Conservation (phyloP, 1,140 invertebrate species). For the Micrasema longulum region DNA sequence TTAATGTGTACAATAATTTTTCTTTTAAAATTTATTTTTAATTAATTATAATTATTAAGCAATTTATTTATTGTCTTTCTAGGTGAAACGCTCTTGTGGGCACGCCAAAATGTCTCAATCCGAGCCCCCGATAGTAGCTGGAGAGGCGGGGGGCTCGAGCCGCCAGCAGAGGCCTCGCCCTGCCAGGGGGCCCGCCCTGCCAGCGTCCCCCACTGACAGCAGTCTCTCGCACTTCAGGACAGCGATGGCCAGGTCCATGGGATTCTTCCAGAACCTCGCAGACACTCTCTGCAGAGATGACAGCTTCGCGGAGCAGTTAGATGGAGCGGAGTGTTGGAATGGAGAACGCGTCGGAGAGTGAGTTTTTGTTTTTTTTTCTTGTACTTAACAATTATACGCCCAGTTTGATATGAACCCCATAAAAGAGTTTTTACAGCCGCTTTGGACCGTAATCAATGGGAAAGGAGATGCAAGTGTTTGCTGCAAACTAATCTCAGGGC, state of each 20-base stretch:
- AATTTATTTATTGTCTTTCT: conserved; percentile 46
- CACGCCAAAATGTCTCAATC: conserved; percentile 60
- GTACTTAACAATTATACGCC: too few species aligned
- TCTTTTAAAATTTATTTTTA: too few species aligned
- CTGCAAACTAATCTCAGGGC: too few species aligned
- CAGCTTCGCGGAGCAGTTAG: conserved; percentile 70
- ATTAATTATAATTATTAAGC: too few species aligned
- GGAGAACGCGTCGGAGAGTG: conserved; percentile 80
- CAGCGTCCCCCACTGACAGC: conserved; percentile 64
- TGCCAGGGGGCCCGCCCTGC: conserved; percentile 55
- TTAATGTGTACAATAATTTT: too few species aligned
- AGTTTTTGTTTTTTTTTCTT: conserved; percentile 64
- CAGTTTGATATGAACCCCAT: too few species aligned
- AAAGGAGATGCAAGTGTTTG: too few species aligned
- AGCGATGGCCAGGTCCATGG: conserved; percentile 74
- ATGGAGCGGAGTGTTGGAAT: conserved; percentile 79
- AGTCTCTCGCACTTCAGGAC: conserved; percentile 76
- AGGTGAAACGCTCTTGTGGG: conserved; percentile 71
- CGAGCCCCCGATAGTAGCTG: conserved; percentile 52
- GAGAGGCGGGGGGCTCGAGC: conserved; percentile 52
- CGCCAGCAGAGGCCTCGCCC: conserved; percentile 57
- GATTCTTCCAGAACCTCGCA: conserved; percentile 77
- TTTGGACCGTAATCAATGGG: too few species aligned
- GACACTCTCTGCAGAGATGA: conserved; percentile 76
- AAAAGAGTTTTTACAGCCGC: too few species aligned